Evolutionary conservation across 2,797 vertebrate species (phyloP), one percentile per base, ranked within the genome.

Genomic region (Telmatherina bonti): DNA sequence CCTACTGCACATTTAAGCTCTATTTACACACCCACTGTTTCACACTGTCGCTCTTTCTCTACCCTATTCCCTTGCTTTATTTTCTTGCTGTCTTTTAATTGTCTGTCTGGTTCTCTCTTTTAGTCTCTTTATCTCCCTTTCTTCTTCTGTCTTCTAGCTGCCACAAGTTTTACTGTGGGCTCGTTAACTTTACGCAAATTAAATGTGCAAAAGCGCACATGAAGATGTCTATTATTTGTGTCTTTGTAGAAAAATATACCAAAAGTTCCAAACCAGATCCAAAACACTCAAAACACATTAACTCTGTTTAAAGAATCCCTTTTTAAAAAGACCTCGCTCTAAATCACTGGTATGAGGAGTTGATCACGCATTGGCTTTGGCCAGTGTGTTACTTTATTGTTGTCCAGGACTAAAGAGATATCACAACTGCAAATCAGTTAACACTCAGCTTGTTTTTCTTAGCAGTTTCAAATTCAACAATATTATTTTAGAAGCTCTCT

Each of bases 1-100:
- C 88, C 90, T 90, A 85, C 79, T 81, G 87, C 90, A 90, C 89
- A 91, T 93, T 92, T 91, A 92, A 92, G 90, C 90, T 91, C 88
- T 93, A 90, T 93, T 93, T 93, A 90, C 90, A 88, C 90, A 89
- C 86, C 80, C 81, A 76, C 57, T 73, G 84, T 85, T 82, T 65
- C 78, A 67, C 78, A 54, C 78, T 79, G 45, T 72, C 60, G 67
- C 74, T 79, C 78, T 85, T 83, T 88, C 82, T 87, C 82, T 77
- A 74, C 58, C 53, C 45, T 61, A 62, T 80, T 83, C 72, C 67
- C 67, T 70, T 41, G 18, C 61, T 87, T 82, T 82, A 67, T 86
- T 82, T 81, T 77, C 76, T 69, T 62, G 73, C 67, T 61, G 56
- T 76, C 72, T 69, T 15, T 53, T 83, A 88, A 90, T 88, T 85